Evolutionary conservation across 2,113 vertebrate genomes (phyloP).

Genomic region (Cheilinus undulatus): DNA sequence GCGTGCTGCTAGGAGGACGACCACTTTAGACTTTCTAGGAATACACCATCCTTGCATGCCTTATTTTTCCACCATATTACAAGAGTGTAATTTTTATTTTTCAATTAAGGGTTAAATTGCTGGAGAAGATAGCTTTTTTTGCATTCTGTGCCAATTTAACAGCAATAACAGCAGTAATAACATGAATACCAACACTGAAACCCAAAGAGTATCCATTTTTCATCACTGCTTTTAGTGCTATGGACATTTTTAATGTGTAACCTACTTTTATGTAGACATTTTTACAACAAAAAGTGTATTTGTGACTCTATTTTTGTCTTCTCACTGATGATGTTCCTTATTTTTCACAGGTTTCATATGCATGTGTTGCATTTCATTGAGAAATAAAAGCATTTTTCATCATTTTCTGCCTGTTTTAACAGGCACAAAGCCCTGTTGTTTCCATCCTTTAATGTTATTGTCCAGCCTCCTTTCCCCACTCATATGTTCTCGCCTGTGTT

Average conservation of each 20-base stretch:
- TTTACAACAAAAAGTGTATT: too few species aligned
- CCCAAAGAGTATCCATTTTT: not conserved
- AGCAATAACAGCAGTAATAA: not conserved
- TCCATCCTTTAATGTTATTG: not conserved
- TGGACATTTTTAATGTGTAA: too few species aligned
- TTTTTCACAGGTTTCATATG: not conserved
- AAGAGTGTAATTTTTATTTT: conserved; percentile 1
- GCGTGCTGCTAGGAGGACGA: conserved; percentile 5
- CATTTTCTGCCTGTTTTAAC: not conserved
- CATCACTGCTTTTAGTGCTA: not conserved
- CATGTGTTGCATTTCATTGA: not conserved
- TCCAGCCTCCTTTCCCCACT: not conserved
- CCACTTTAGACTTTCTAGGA: not conserved
- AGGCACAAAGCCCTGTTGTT: not conserved
- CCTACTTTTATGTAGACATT: too few species aligned
- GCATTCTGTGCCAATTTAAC: not conserved
- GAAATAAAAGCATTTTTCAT: not conserved
- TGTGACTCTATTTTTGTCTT: too few species aligned
- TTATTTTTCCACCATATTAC: not conserved
- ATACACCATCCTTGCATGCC: not conserved
- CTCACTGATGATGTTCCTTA: not conserved
- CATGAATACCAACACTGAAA: not conserved
- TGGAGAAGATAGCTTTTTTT: not conserved
- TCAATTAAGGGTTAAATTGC: not conserved
- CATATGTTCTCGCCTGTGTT: not conserved